Base-by-base conservation (phyloP, 2,888 invertebrate genomes). In the Macaria notata region DNA sequence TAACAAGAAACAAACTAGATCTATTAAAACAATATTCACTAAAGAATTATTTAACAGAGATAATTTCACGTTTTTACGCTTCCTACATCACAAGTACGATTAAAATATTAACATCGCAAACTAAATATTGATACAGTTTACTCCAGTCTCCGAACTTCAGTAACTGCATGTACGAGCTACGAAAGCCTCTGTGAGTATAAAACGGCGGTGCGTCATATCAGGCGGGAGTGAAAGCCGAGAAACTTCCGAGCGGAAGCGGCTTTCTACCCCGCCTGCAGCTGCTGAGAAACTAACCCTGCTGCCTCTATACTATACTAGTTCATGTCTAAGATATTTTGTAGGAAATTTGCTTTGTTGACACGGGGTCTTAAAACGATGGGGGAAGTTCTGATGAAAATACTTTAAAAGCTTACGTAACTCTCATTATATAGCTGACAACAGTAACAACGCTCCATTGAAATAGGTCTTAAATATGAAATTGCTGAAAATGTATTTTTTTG, bases 171-270 rank as follows among this genome's bases (percentile, higher is more conserved):
- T 7, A 6, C 4, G 7, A 36, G 7, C 3, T 36, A 3, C 7
- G 5, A 1, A 0, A 36, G 33, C 3, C 33, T 36, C 19, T 36
- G 5, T 36, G 33, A 36, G 33, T 7, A 36, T 36, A 36, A 36
- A 36, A 36, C 33, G 33, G 72, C 33, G 33, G 72, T 72, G 73
- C 77, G 75, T 77, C 74, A 76, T 75, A 80, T 78, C 76, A 79
- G 74, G 68, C 66, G 66, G 69, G 69, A 86, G 88, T 84, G 89
- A 90, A 90, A 90, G 88, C 86, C 78, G 87, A 78, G 88, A 88
- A 89, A 89, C 87, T 84, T 83, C 83, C 81, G 80, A 86, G 76
- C 88, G 89, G 88, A 88, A 88, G 84, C 81, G 76, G 84, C 88
- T 88, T 89, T 89, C 88, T 88, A 88, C 86, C 87, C 86, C 81